Evolutionary conservation across 2,113 vertebrate species (phyloP).

Genomic region (Neopipo cinnamomea): DNA sequence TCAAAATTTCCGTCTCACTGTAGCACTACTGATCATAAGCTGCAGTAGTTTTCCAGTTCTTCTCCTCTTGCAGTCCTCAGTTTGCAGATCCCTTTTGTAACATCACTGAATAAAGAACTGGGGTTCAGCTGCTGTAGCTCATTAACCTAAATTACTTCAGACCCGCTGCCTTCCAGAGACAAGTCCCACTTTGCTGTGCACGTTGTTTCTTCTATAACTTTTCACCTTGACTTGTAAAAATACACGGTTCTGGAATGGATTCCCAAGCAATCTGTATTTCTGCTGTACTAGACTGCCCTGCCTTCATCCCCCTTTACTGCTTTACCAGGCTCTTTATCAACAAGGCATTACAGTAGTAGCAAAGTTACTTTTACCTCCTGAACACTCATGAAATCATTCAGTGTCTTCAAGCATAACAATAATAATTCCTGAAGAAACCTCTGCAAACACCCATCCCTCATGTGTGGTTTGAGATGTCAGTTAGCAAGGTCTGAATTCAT

Average conservation of each 20-base stretch:
- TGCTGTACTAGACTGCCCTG: background rate
- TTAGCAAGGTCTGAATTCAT: background rate
- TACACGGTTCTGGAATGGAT: background rate
- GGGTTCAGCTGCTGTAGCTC: background rate
- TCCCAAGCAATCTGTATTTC: background rate
- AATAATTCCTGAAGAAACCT: background rate
- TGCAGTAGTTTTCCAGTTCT: background rate
- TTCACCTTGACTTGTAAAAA: background rate
- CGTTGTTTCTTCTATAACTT: background rate
- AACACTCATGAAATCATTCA: background rate
- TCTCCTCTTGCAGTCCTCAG: background rate
- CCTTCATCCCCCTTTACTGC: background rate
- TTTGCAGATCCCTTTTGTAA: background rate
- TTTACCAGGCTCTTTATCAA: background rate
- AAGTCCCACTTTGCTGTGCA: background rate
- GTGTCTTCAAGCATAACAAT: background rate
- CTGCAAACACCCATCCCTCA: background rate
- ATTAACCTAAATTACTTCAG: slow-evolving; percentile 7
- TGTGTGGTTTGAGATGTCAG: background rate
- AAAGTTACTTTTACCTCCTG: background rate
- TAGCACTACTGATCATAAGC: background rate
- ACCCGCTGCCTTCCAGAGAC: background rate
- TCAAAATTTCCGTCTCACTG: background rate
- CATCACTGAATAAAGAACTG: background rate
- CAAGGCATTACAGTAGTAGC: background rate